Evolutionary conservation across 2,797 vertebrate species (phyloP).

Genomic region (Urophycis tenuis): DNA sequence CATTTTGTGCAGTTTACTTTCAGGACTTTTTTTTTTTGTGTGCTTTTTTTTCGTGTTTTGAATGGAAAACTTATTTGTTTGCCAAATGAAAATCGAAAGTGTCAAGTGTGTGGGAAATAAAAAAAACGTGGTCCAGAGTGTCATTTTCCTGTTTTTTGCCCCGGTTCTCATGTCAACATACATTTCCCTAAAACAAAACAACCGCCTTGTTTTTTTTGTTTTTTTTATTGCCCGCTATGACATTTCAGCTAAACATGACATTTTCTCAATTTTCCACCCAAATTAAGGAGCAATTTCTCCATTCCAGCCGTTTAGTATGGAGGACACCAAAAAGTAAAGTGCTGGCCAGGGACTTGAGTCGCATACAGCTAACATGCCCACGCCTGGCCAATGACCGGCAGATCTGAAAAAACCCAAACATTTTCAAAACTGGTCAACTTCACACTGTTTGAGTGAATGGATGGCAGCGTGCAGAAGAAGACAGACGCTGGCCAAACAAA

Average conservation of each 20-base stretch:
- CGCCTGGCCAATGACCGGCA: slow-evolving; percentile 14
- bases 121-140: neutral
- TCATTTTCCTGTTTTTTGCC: slow-evolving; percentile 19
- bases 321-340: slow-evolving; percentile 6
- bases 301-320: slow-evolving; percentile 23
- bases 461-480: slow-evolving; percentile 50
- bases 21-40: neutral
- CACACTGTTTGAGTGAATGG: slow-evolving; percentile 55
- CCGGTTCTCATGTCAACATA: slow-evolving; percentile 28
- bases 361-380: slow-evolving; percentile 3
- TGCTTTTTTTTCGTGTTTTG: neutral
- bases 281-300: slow-evolving; percentile 42
- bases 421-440: slow-evolving; percentile 59
- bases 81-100: neutral
- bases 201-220: neutral
- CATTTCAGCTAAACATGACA: slow-evolving; percentile 26
- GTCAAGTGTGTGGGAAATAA: neutral
- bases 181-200: slow-evolving; percentile 30
- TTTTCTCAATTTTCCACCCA: slow-evolving; percentile 26
- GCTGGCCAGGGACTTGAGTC: slow-evolving; percentile 15
- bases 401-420: slow-evolving; percentile 53
- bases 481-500: slow-evolving; percentile 50
- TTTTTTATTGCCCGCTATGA: slow-evolving; percentile 26
- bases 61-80: neutral
- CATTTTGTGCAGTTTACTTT: neutral